Base-by-base conservation (phyloP, 1,140 invertebrate genomes). In the Euwallacea fornicatus region DNA sequence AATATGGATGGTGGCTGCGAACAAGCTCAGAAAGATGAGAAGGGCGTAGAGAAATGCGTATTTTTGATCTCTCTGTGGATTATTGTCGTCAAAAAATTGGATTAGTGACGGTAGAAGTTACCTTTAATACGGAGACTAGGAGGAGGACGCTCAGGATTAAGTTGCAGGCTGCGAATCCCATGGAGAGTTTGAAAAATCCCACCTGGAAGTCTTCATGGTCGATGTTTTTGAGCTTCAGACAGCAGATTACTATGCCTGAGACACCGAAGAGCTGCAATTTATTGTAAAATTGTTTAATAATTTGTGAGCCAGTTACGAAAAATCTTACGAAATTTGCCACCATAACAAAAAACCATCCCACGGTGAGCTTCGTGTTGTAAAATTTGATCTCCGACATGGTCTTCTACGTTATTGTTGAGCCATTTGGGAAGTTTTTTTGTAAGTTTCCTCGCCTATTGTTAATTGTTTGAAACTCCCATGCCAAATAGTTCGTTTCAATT, bases 1-100 rank as follows among this genome's bases (percentile, higher is more conserved):
- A 53, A 78, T 75, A 50, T 78, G 75, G 13, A 78, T 73, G 11
- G 74, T 75, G 7, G 76, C 75, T 10, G 75, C 72, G 67, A 78
- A 76, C 7, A 78, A 58, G 44, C 75, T 76, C 41, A 78, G 50
- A 46, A 78, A 78, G 62, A 76, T 76, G 13, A 78, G 54, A 21
- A 76, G 67, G n/a, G 76, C 76, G 58, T 76, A 78, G 2, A 78
- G 42, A 55, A 78, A 78, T 16, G 76, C 76, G 65, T 74, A 78
- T 72, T 78, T 78, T 42, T 78, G 74, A 63, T 76, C 76, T 62
- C 66, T 78, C 75, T 77, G 68, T 50, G 75, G 75, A 56, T 8
- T 21, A 16, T 15, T 6, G 21, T 53, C 33, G 42, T 33, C 41
- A 54, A 63, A 11, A 64, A 13, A 33, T 54, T 50, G 8, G 42